Evolutionary conservation across 2,797 vertebrate genomes (phyloP).

Genomic region (Orientallactaga sibirica): DNA sequence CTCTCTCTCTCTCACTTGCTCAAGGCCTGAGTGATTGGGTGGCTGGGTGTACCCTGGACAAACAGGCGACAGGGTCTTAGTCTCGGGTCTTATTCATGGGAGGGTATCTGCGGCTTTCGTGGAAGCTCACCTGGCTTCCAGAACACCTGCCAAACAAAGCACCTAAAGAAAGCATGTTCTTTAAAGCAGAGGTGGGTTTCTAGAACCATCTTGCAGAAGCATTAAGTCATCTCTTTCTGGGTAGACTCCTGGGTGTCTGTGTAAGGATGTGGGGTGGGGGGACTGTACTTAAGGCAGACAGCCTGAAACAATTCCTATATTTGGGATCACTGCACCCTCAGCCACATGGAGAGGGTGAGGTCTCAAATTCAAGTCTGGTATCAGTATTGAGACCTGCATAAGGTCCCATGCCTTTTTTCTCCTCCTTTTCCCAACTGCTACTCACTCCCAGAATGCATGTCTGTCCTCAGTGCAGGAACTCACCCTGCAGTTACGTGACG

Average conservation of each 20-base stretch:
- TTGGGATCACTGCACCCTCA: accelerated
- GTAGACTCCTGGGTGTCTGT: background rate
- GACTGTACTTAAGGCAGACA: background rate
- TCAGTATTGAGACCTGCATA: background rate
- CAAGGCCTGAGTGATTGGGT: accelerated
- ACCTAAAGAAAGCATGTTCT: accelerated
- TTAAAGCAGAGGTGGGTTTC: background rate
- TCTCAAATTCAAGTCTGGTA: too few relatives aligned
- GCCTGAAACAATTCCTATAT: too few relatives aligned
- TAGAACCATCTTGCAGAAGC: background rate
- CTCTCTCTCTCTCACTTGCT: background rate
- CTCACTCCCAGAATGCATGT: background rate
- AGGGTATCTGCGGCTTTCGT: background rate
- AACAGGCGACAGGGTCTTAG: accelerated
- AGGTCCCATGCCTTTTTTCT: too few relatives aligned
- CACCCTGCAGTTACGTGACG: background rate
- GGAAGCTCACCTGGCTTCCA: background rate
- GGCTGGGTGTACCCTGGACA: background rate
- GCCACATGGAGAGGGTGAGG: background rate
- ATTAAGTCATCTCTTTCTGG: too few relatives aligned
- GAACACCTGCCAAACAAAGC: background rate
- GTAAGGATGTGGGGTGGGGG: background rate
- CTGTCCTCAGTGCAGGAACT: background rate
- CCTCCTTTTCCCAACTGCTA: background rate
- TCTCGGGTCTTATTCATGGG: background rate